phyloP scores from a whole-genome alignment of 2,113 vertebrate genomes.

The mouse (Mus musculus) region DNA sequence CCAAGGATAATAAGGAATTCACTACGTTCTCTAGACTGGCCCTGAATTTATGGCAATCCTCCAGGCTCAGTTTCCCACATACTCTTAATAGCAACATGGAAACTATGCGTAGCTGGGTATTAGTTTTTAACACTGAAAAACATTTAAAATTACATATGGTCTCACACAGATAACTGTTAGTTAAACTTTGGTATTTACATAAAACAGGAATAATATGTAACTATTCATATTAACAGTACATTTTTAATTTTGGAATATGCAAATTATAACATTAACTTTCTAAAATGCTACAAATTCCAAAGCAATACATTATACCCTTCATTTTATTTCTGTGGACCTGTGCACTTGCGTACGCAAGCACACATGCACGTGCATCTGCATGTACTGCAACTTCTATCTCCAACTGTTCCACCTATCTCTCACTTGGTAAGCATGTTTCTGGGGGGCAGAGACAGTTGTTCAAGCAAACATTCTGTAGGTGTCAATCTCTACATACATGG shows the following conservation, averaged over 20 bases:
- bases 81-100: neutral
- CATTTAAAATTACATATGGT: neutral
- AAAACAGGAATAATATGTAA: neutral
- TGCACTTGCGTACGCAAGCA: no score
- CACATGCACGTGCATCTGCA: no score
- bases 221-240: neutral
- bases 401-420: neutral
- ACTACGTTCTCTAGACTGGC: neutral
- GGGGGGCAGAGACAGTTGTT: neutral
- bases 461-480: neutral
- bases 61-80: neutral
- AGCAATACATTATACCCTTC: neutral
- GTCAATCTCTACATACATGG: neutral
- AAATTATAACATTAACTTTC: constrained; percentile 1
- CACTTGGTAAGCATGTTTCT: neutral
- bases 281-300: constrained; percentile 19
- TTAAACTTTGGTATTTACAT: constrained; percentile 19
- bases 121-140: neutral
- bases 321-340: neutral
- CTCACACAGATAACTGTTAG: neutral
- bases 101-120: neutral
- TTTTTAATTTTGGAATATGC: neutral
- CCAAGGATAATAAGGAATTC: neutral
- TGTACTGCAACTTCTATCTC: neutral
- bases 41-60: neutral